Base-by-base conservation (phyloP, 2,113 vertebrate genomes). In the Beaufortia kweichowensis region DNA sequence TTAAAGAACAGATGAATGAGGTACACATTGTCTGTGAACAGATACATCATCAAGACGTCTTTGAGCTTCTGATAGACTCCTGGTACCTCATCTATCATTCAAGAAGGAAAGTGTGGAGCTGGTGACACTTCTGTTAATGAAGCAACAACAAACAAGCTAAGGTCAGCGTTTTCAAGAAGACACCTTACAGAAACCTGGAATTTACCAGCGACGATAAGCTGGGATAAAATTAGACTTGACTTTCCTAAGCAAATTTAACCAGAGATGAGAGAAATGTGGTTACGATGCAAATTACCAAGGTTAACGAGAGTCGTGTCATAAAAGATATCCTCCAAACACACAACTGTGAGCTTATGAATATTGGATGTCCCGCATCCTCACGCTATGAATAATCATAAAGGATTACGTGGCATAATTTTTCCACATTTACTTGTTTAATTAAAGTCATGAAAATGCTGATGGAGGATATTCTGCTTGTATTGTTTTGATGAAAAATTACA, bases 361-460 rank as follows among this genome's bases (percentile, higher is more conserved):
- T 86, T 88, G 76, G 67, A 89, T 80, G 78, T 19, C 85, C 23
- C 70, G 75, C 71, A 43, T 77, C 71, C 60, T 78, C 71, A 64
- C 81, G 78, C 78, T 81, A 69, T 77, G 78, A 56, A 84, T 85
- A 81, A 78, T 82, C 83, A 82, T 75, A 41, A 24, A 48, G 29
- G 28, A 84, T 80, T 81, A 67, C 48, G 57, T 33, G 55, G 69
- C 48, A 75, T 68, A 24, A 75, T 81, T 74, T 78, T 76, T 85
- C 83, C 82, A 85, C 53, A 86, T 86, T 86, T 80, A 80, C 67
- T 70, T 74, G 19, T 17, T 56, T 87, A 81, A 89, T 89, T 87
- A 88, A 85, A 81, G 53, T 71, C 67, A 74, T 74, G 48, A 19
- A 79, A 64, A 24, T 70, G 70, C 81, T 84, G 80, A 86, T 81